Base-by-base conservation (phyloP, 2,888 invertebrate species). In the Callimorpha dominula region DNA sequence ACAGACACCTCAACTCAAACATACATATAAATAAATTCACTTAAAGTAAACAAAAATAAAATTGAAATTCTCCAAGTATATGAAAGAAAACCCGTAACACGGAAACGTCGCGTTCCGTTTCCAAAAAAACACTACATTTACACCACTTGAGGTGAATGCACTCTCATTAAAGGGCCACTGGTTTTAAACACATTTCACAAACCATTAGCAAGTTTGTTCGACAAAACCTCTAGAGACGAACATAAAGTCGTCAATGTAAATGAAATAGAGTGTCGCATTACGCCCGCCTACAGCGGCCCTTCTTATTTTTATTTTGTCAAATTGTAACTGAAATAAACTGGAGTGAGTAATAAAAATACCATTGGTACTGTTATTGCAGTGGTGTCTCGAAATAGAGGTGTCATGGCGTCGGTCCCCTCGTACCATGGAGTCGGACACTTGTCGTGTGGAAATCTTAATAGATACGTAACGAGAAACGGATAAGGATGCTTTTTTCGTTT, bases 301-400 rank as follows among this genome's bases (percentile, higher is more conserved):
- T 90, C 92, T 93, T 94, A 94, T 94, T 95, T 95, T 93, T 94
- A 94, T 95, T 95, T 95, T 94, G 95, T 95, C 94, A 95, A 95
- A 95, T 95, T 94, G 95, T 95, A 95, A 91, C 95, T 94, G 94
- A 95, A 95, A 95, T 94, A 94, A 94, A 93, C 95, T 89, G 92
- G 92, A 90, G 91, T 89, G 90, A 88, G 91, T 91, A 95, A 95
- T 95, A 95, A 95, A 95, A 95, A 95, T 95, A 95, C 94, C 94
- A 91, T 91, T 85, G 91, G 94, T 95, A 93, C 92, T 94, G 94
- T 94, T 94, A 94, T 95, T 95, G 93, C 93, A 92, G 87, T 78
- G 83, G 64, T 85, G 90, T 91, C 85, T 80, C 84, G 90, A 91
- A 95, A 95, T 95, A 95, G 94, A 88, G 85, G 84, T 87, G 89